A percentile compares a stretch with the other conserved stretches of the same genome.
These are phyloP conservation scores for Pseudorhiza aurosa DNA, from an alignment of 30 jellyfish, hydroid and myxozoan genomes.

Conservation along the genomic window DNA sequence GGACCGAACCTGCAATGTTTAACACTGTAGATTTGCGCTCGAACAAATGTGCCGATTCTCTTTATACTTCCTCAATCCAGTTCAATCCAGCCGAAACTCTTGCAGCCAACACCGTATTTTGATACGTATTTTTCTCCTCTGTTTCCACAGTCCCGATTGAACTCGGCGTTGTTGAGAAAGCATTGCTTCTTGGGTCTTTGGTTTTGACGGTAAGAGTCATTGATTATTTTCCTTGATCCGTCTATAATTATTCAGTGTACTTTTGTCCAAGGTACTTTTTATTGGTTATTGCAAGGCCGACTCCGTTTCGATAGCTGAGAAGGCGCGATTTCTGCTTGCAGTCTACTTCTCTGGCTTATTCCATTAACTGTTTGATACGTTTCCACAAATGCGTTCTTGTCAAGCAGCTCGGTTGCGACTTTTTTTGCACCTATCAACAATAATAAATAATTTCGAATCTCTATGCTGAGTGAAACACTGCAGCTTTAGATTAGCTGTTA, in stretches of 20 bases:
- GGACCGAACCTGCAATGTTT: no score
- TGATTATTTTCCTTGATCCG: neutral
- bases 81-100: no score
- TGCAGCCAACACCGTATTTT: neutral
- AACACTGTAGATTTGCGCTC: neutral
- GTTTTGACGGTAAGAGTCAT: conserved; percentile 51
- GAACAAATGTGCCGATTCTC: neutral
- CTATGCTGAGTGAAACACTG: no score
- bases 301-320: no score
- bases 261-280: neutral
- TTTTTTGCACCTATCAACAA: no score
- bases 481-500: no score
- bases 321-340: neutral
- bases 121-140: neutral
- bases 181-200: conserved; percentile 56
- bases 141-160: conserved; percentile 87
- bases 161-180: conserved; percentile 59
- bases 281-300: neutral
- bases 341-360: neutral
- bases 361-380: no score
- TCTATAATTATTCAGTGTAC: neutral
- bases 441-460: no score
- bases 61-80: neutral
- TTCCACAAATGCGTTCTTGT: no score
- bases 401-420: no score